A percentile compares a stretch with the other conserved stretches of the same genome.
These are phyloP conservation scores for Drosophila lini DNA, from an alignment of 1,140 invertebrate genomes.

Conservation along the genomic window DNA sequence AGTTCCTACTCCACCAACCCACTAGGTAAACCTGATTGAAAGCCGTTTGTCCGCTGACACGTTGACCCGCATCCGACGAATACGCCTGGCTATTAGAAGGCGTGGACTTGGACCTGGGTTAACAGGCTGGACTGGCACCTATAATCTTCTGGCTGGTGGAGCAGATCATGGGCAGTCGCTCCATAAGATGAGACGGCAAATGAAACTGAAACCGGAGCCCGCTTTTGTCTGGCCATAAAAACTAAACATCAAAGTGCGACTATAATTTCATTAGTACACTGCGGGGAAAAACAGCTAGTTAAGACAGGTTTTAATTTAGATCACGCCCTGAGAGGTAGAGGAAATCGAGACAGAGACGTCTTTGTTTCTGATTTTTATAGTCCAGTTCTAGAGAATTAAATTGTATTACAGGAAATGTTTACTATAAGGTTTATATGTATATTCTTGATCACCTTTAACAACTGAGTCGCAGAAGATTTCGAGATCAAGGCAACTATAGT, in stretches of 20 bases:
- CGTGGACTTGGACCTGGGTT: conserved; percentile 32
- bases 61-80: conserved; percentile 28
- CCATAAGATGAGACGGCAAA: conserved; percentile 9
- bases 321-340: background rate
- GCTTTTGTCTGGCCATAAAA: conserved; percentile 14
- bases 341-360: no score
- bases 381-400: background rate
- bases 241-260: conserved; percentile 12
- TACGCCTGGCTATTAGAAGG: conserved; percentile 3
- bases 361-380: background rate
- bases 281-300: background rate
- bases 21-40: conserved; percentile 13
- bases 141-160: conserved; percentile 21
- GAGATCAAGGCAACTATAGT: background rate
- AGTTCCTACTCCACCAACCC: conserved; percentile 9
- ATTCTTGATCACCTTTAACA: background rate
- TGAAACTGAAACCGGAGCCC: conserved; percentile 15
- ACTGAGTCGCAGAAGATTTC: background rate
- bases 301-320: background rate
- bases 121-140: conserved; percentile 7
- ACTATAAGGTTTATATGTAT: background rate
- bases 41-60: conserved; percentile 35
- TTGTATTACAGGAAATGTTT: background rate
- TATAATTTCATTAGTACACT: conserved; percentile 12
- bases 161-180: conserved; percentile 4